Evolutionary conservation across 2,888 invertebrate genomes (phyloP), one percentile per base, ranked within the genome.

Genomic region (Acronicta leporina): DNA sequence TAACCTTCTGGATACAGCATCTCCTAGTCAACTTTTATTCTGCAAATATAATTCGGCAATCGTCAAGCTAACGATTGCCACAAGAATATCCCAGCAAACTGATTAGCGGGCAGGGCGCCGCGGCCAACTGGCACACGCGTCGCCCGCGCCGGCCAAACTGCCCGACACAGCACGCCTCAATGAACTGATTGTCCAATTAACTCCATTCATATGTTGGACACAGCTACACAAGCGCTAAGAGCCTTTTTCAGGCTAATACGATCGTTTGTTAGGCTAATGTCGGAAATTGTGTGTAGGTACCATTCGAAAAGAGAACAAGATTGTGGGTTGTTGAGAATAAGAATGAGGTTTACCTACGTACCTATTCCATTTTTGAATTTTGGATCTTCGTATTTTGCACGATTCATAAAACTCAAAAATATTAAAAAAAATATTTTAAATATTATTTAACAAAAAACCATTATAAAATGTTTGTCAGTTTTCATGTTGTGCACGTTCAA

Each of bases 111-210:
- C 57, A 76, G 70, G 69, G 75, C 69, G 73, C 70, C 73, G 74
- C 73, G 81, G 93, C 94, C 92, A 93, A 88, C 90, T 93, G 93
- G 93, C 93, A 92, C 82, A 66, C 77, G 63, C 71, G 78, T 77
- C 83, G 79, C 79, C 73, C 57, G 76, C 83, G 81, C 75, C 82
- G 81, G 91, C 91, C 92, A 92, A 92, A 88, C 89, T 81, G 84
- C 84, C 83, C 86, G 81, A 80, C 84, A 84, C 85, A 85, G 81
- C 88, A 84, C 86, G 87, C 87, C 89, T 91, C 90, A 90, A 91
- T 90, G 90, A 87, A 86, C 84, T 83, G 87, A 88, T 87, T 86
- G 87, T 87, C 87, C 90, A 92, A 92, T 93, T 92, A 92, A 88
- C 88, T 91, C 85, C 91, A 92, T 93, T 93, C 92, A 92, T 90